A percentile compares a stretch with the other conserved stretches of the same genome.
phyloP scores from a whole-genome alignment of 2,797 vertebrate species.

The Pipistrellus nathusii region DNA sequence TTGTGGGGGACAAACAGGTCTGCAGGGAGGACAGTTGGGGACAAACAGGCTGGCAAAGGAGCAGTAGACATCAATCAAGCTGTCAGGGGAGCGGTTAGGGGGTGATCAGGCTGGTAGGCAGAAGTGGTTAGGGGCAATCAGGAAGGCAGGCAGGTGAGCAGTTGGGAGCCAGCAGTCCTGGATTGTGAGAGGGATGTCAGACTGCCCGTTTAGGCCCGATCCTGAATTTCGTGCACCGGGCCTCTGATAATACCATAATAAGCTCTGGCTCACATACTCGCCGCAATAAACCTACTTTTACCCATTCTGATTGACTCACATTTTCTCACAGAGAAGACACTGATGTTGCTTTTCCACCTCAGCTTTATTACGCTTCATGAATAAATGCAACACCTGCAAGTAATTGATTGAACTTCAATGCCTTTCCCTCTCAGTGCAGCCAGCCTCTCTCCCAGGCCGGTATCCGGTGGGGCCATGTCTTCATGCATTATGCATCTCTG shows the following conservation, averaged over 20 bases:
- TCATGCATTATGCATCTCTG: conserved; percentile 29
- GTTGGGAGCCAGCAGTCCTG: no score
- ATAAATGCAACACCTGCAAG: conserved; percentile 17
- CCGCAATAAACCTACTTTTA: not conserved
- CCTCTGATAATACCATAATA: not conserved
- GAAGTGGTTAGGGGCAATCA: no score
- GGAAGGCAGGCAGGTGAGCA: no score
- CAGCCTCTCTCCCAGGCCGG: not conserved
- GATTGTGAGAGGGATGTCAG: no score
- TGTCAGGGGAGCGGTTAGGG: no score
- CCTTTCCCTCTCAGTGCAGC: not conserved
- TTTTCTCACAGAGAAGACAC: not conserved
- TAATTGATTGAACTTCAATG: not conserved
- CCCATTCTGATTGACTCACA: not conserved
- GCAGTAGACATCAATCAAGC: no score
- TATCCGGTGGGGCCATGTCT: not conserved
- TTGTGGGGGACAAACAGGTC: no score
- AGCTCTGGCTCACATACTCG: not conserved
- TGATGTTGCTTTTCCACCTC: not conserved
- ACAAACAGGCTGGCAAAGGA: no score
- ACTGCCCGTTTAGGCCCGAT: no score
- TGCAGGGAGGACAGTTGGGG: no score
- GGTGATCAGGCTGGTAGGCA: no score
- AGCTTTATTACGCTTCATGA: not conserved
- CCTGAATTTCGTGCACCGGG: no score